phyloP scores from a whole-genome alignment of 2,113 vertebrate species.

The Chinchilla lanigera region DNA sequence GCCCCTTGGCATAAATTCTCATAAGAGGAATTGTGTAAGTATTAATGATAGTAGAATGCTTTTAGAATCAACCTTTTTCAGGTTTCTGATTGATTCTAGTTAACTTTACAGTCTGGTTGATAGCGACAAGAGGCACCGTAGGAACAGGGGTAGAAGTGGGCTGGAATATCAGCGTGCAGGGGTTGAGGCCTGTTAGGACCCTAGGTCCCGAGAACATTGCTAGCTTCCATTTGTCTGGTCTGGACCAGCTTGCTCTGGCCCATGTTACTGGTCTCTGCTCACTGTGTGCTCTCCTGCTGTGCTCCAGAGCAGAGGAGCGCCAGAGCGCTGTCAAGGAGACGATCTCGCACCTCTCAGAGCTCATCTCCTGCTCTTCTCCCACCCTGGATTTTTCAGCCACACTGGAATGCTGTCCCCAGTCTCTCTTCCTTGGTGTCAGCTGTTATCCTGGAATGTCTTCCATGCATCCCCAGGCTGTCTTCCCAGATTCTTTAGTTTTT shows the following conservation, averaged over 20 bases:
- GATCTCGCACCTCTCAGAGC: neutral
- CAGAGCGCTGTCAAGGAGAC: neutral
- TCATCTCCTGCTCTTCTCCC: neutral
- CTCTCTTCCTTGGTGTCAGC: neutral
- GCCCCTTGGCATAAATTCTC: conserved; percentile 94
- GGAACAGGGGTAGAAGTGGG: neutral
- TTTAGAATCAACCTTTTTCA: neutral
- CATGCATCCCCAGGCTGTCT: neutral
- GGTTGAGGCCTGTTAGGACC: conserved; percentile 13
- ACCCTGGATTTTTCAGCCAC: neutral
- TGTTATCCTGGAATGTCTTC: neutral
- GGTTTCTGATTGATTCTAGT: neutral
- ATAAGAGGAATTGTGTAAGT: conserved; percentile 98
- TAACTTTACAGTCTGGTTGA: neutral
- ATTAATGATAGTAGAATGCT: conserved; percentile 58
- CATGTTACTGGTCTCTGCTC: neutral
- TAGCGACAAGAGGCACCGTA: neutral
- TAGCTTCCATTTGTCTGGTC: neutral
- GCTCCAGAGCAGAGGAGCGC: neutral
- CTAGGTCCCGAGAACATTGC: neutral
- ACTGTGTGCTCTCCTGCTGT: neutral
- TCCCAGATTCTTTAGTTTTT: neutral
- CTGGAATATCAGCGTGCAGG: neutral
- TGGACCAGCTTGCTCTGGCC: conserved; percentile 3
- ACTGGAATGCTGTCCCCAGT: neutral